A percentile compares a stretch with the other conserved stretches of the same genome.
Evolutionary conservation across 2,888 invertebrate species (phyloP).

Genomic region (Athalia circularis): DNA sequence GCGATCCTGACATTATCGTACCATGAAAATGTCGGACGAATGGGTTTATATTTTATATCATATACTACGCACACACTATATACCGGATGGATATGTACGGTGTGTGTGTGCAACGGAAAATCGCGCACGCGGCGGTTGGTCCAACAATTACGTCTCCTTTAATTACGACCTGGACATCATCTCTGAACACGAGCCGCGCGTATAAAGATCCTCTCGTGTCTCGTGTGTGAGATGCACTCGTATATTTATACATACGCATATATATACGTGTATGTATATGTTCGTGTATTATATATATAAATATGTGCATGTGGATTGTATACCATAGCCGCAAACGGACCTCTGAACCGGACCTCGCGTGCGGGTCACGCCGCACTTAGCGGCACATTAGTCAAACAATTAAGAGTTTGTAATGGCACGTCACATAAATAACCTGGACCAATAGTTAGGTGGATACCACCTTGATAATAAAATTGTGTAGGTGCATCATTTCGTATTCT

Average conservation of each 20-base stretch:
- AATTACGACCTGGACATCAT: constrained; percentile 37
- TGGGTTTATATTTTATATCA: too few species aligned
- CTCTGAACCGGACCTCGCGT: constrained; percentile 49
- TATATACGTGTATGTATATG: too few species aligned
- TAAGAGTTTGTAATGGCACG: constrained; percentile 72
- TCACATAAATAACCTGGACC: constrained; percentile 67
- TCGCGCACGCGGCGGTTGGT: too few species aligned
- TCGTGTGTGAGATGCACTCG: neutral
- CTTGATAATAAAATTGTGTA: neutral
- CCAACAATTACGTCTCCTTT: constrained; percentile 41
- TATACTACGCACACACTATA: too few species aligned
- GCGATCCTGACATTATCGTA: too few species aligned
- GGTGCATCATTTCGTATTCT: neutral
- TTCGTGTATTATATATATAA: too few species aligned
- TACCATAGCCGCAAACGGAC: constrained; percentile 30
- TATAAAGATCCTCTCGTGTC: constrained; percentile 17
- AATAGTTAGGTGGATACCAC: constrained; percentile 1
- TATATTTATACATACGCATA: too few species aligned
- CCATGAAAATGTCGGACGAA: too few species aligned
- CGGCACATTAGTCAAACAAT: constrained; percentile 72
- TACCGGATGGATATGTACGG: too few species aligned
- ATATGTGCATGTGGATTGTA: neutral
- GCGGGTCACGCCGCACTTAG: constrained; percentile 57
- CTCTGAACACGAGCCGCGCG: constrained; percentile 2
- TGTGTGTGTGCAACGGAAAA: too few species aligned